Conservation (phyloP, 2,888 invertebrate genomes). For the Petrolisthes cinctipes region DNA sequence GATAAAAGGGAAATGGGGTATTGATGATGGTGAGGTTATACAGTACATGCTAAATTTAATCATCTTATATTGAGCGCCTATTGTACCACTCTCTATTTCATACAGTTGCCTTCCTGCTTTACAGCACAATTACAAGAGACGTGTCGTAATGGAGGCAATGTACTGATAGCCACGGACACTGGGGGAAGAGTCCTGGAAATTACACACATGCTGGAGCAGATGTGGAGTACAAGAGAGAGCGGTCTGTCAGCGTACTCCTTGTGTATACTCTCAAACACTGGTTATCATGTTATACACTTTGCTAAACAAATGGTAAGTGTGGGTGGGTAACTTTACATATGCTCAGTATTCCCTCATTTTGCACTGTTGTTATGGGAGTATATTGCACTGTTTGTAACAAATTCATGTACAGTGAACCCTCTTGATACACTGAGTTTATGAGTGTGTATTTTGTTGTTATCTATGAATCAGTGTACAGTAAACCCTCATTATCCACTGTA, state of each 20-base stretch:
- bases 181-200: slow-evolving; percentile 96
- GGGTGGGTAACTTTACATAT: background rate
- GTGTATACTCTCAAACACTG: slow-evolving; percentile 93
- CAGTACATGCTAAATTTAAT: background rate
- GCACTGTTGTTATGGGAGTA: too few species aligned
- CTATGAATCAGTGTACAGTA: too few species aligned
- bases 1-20: background rate
- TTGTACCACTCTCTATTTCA: background rate
- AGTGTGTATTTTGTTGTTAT: too few species aligned
- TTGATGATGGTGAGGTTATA: background rate
- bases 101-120: background rate
- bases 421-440: too few species aligned
- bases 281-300: slow-evolving; percentile 98
- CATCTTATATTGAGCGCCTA: background rate
- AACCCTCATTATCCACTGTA: too few species aligned
- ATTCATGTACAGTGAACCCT: too few species aligned
- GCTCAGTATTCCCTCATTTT: too few species aligned
- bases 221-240: slow-evolving; percentile 95
- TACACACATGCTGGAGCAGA: slow-evolving; percentile 94
- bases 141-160: slow-evolving; percentile 93
- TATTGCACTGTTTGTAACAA: too few species aligned
- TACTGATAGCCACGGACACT: slow-evolving; percentile 94
- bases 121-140: slow-evolving; percentile 74
- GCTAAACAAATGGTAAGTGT: slow-evolving; percentile 77
- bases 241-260: slow-evolving; percentile 94